Percentiles rank a stretch among this genome's conserved stretches.
Conservation (phyloP, 2,888 invertebrate genomes). For the Portevinia maculata region DNA sequence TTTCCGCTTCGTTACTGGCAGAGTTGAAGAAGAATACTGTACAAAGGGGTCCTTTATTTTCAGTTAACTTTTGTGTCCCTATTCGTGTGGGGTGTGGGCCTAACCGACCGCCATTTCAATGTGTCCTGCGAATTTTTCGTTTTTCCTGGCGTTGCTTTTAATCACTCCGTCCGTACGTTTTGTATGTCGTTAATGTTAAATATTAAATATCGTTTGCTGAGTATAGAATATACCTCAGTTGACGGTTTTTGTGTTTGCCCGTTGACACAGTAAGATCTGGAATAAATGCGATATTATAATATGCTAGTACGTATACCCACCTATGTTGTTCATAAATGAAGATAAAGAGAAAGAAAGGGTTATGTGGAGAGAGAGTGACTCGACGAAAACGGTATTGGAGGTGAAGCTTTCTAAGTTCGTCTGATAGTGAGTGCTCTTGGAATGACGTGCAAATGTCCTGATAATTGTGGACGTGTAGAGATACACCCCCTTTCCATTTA, state of each 20-base stretch:
- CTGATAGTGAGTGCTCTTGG: slow-evolving; percentile 8
- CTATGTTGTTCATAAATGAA: too few relatives aligned
- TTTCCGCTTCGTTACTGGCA: not conserved
- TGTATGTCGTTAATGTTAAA: slow-evolving; percentile 40
- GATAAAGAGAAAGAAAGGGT: slow-evolving; percentile 2
- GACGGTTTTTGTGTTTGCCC: slow-evolving; percentile 26
- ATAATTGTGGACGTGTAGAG: slow-evolving; percentile 32
- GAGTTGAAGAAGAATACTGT: not conserved
- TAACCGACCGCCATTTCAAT: slow-evolving; percentile 16
- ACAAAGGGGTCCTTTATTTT: not conserved
- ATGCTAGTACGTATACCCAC: slow-evolving; percentile 31
- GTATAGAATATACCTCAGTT: slow-evolving; percentile 12
- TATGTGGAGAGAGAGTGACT: too few relatives aligned
- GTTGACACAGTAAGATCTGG: slow-evolving; percentile 14
- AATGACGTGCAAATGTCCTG: slow-evolving; percentile 26
- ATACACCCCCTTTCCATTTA: slow-evolving; percentile 2
- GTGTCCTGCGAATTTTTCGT: slow-evolving; percentile 2
- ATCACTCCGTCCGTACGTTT: slow-evolving; percentile 48
- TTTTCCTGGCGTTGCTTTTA: slow-evolving; percentile 47
- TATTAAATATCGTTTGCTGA: slow-evolving; percentile 35
- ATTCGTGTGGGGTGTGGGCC: not conserved
- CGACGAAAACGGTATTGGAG: slow-evolving; percentile 11
- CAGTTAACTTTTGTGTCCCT: slow-evolving; percentile 19
- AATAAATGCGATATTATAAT: slow-evolving; percentile 38
- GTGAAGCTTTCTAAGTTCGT: slow-evolving; percentile 27